These are phyloP conservation scores for Branchinecta lynchi DNA, from an alignment of 1,140 invertebrate species.

Conservation along the genomic window DNA sequence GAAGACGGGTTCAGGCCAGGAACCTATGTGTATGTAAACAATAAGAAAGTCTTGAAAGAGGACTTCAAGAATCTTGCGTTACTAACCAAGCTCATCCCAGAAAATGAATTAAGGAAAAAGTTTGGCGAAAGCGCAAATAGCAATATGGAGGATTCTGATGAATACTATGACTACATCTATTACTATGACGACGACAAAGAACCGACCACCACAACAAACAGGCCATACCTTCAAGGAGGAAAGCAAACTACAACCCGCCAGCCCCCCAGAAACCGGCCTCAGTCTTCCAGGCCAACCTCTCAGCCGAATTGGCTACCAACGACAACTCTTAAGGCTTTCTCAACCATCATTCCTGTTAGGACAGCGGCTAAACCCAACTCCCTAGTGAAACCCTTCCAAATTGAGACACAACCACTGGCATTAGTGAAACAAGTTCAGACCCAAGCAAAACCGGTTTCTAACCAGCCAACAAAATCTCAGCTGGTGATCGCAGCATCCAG, in stretches of 20 bases:
- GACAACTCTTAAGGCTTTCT: not conserved
- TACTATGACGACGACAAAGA: not conserved
- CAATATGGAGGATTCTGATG: not conserved
- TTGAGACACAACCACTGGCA: no score
- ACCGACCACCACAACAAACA: not conserved
- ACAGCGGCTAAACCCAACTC: not conserved
- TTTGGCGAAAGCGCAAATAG: not conserved
- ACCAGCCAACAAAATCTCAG: no score
- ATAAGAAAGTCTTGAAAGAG: not conserved
- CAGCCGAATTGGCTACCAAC: not conserved
- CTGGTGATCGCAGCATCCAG: no score
- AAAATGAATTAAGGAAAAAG: not conserved
- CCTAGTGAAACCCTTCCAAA: no score
- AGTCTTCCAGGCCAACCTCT: not conserved
- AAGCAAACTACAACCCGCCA: not conserved
- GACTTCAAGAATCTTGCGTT: not conserved
- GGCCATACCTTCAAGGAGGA: not conserved
- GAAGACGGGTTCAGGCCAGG: slow-evolving; percentile 2
- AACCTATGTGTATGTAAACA: slow-evolving; percentile 4
- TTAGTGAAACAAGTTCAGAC: no score
- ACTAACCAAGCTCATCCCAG: not conserved
- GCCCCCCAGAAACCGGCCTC: not conserved
- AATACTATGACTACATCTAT: not conserved
- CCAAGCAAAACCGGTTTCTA: no score
- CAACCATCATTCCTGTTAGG: not conserved